Base-by-base conservation (phyloP, 2,113 vertebrate genomes). In the Zonotrichia leucophrys region DNA sequence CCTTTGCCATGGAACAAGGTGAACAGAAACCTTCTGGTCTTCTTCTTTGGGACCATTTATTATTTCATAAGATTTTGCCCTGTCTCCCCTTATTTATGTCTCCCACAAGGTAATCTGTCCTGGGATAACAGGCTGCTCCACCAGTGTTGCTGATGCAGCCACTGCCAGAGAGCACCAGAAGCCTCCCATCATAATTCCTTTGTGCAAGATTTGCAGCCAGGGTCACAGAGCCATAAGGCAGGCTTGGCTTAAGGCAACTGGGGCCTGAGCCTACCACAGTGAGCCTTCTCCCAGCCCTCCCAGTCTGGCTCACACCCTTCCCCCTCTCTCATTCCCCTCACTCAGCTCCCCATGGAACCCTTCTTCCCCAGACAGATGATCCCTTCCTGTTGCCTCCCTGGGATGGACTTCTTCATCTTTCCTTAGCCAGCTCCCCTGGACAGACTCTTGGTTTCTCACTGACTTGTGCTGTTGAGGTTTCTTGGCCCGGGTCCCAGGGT, bases 401-500 rank as follows among this genome's bases (percentile, higher is more conserved):
- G 62, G 86, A 96, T 90, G 88, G 92, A 84, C 95, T 90, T 92
- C 75, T 94, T 95, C 56, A 88, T 93, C 92, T 93, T 93, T 52
- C 60, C 76, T 78, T 64, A 92, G 93, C 94, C 90, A 92, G 83
- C 80, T 94, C 41, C 68, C 73, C 88, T 97, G 95, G 92, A 96
- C 80, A 96, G 90, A 73, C 86, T 95, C 90, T 90, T 76, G 83
- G 83, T 97, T 96, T 96, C 92, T 94, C 86, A 95, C 53, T 89
- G 92, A 78, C 85, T 96, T 84, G 92, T 60, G 41, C 69, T 90
- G 64, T 90, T 92, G 93, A 92, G 83, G 86, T 81, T 97, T 96
- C 73, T 93, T 97, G 96, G 96, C 92, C 80, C 84, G 69, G 12
- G 10, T 96, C 95, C 96, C 95, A 96, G 90, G 86, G 95, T 94